Evolutionary conservation across 1,140 invertebrate genomes (phyloP), one percentile per base, ranked within the genome.

Genomic region (Zophobas morio): DNA sequence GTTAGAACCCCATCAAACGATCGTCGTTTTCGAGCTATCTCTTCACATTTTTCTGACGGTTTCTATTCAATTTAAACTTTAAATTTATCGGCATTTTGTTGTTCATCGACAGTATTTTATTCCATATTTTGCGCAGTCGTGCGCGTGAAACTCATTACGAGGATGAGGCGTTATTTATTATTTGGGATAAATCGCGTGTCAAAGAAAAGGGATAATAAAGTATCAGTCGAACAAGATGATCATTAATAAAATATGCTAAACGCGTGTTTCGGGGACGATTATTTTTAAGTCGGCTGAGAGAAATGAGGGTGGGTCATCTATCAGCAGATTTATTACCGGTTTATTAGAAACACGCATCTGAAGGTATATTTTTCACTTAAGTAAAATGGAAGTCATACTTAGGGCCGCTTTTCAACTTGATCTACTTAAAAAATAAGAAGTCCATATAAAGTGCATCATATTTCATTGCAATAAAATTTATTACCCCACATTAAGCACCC

Each of bases 121-220:
- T 36, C 54, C 4, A 33, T 8, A 57, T 36, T 57, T 57, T 57
- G 54, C 34, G 2, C 20, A 34, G 33, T 57, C 54, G 54, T 57
- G 54, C 54, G 1, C 54, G 54, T 57, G 54, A 57, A 57, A 57
- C 8, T 57, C 54, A 35, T 57, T 57, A 57, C 54, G 49, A n/a
- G 20, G 2, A 32, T 20, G 49, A 53, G 33, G 35, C 4, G 32
- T 8, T 4, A 57, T 57, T 57, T 35, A 57, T 57, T 57, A 35
- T 36, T 32, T 53, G 2, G 20, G 20, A 53, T 53, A 53, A 53
- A 53, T 53, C 49, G 49, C 49, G 20, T 32, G 49, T 53, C 49
- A 53, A 53, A 32, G 20, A 53, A 53, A 53, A 53, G 2, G 20
- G 2, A n/a, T 32, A 53, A 46, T 46, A 46, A 46, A 46, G 42